Conservation (phyloP, 2,113 vertebrate species). For the Cephalopholis sonnerati region DNA sequence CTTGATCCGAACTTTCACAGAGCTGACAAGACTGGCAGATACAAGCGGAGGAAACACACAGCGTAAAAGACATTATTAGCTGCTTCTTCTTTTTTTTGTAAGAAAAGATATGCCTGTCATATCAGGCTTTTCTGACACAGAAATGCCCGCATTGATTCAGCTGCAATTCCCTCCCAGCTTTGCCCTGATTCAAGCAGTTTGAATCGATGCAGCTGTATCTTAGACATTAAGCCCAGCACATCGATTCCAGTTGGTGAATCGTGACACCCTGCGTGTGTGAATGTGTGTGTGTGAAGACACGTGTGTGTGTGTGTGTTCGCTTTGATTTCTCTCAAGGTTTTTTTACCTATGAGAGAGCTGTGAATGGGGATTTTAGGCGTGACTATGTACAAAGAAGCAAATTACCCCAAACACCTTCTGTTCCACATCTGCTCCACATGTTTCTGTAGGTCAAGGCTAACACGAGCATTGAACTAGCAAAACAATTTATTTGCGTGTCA, state of each 20-base stretch:
- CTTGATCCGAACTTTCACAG: constrained; percentile 49
- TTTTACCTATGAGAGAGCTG: not conserved
- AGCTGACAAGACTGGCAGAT: constrained; percentile 43
- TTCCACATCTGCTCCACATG: constrained; percentile 10
- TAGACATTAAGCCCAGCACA: constrained; percentile 65
- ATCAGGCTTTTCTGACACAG: constrained; percentile 61
- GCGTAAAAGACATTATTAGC: constrained; percentile 58
- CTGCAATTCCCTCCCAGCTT: constrained; percentile 60
- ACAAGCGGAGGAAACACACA: constrained; percentile 32
- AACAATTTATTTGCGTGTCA: constrained; percentile 16
- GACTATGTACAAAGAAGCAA: constrained; percentile 33
- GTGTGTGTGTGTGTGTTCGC: not conserved
- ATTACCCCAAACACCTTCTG: constrained; percentile 4
- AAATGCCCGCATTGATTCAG: constrained; percentile 61
- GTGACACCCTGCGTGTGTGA: constrained; percentile 46
- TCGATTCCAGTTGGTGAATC: constrained; percentile 67
- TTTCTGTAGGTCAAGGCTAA: constrained; percentile 38
- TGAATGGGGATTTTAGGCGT: constrained; percentile 26
- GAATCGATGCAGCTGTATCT: constrained; percentile 72
- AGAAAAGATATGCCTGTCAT: constrained; percentile 41
- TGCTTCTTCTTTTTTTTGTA: constrained; percentile 7
- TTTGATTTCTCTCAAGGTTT: constrained; percentile 54
- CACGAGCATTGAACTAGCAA: constrained; percentile 25
- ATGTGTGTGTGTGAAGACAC: not conserved
- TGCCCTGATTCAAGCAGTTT: constrained; percentile 66